These are phyloP conservation scores for Drusus annulatus DNA, from an alignment of 1,140 invertebrate species.

Conservation along the genomic window DNA sequence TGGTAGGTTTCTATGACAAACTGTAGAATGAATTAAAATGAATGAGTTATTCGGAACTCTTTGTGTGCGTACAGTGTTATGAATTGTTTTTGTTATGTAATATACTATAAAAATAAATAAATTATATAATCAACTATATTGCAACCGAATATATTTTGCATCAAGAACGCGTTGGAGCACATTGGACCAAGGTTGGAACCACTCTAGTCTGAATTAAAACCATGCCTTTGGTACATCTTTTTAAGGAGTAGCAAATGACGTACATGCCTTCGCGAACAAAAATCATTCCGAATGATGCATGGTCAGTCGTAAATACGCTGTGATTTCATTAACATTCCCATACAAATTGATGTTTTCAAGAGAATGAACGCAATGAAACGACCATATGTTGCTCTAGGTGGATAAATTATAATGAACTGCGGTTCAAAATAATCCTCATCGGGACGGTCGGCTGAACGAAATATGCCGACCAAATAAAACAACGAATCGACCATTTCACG, in stretches of 20 bases:
- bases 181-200: too few relatives aligned
- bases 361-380: slow-evolving; percentile 38
- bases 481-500: not conserved
- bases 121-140: too few relatives aligned
- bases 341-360: slow-evolving; percentile 43
- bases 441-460: slow-evolving; percentile 2
- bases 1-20: too few relatives aligned
- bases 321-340: slow-evolving; percentile 54
- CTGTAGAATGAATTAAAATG: too few relatives aligned
- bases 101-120: too few relatives aligned
- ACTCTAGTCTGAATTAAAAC: too few relatives aligned
- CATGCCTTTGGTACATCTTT: too few relatives aligned
- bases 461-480: slow-evolving; percentile 15
- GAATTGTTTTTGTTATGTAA: too few relatives aligned
- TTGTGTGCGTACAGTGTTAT: too few relatives aligned
- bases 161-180: too few relatives aligned
- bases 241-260: slow-evolving; percentile 34
- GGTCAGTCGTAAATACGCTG: slow-evolving; percentile 48
- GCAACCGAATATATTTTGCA: too few relatives aligned
- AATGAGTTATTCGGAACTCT: too few relatives aligned
- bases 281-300: slow-evolving; percentile 43
- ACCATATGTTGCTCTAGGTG: slow-evolving; percentile 32
- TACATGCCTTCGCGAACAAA: slow-evolving; percentile 39
- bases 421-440: slow-evolving; percentile 14
- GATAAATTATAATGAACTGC: slow-evolving; percentile 37